Conservation (phyloP, 2,888 invertebrate genomes). For the Tribolium freemani region DNA sequence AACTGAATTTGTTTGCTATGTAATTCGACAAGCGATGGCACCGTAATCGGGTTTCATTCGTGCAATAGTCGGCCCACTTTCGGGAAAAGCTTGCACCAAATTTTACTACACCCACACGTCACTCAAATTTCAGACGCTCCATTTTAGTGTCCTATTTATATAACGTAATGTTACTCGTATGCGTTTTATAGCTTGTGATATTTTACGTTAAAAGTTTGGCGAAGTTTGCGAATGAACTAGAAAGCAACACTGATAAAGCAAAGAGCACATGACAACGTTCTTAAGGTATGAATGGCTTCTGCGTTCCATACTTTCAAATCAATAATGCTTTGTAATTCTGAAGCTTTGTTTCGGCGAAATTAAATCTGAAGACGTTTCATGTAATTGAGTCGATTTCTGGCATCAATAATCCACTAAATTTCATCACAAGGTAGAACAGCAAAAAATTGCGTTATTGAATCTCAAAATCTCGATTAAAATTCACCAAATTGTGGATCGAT, state of each 20-base stretch:
- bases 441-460: too few species aligned
- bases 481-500: too few species aligned
- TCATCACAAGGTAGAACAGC: too few species aligned
- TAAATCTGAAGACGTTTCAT: conserved; percentile 13
- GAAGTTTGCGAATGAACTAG: conserved; percentile 46
- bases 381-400: conserved; percentile 5
- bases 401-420: too few species aligned
- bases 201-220: conserved; percentile 48
- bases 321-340: background rate
- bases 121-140: conserved; percentile 35
- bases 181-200: conserved; percentile 48
- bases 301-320: background rate
- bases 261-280: conserved; percentile 39
- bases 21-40: conserved; percentile 23
- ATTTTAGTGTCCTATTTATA: conserved; percentile 46
- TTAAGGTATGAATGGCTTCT: conserved; percentile 35
- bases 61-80: conserved; percentile 10
- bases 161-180: conserved; percentile 44
- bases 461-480: too few species aligned
- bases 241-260: conserved; percentile 47
- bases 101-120: conserved; percentile 26
- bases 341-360: conserved; percentile 18
- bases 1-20: conserved; percentile 13
- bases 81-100: conserved; percentile 3
- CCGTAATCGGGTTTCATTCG: conserved; percentile 16